These are phyloP conservation scores for Limenitis camilla DNA, from an alignment of 2,888 invertebrate species.

Conservation along the genomic window DNA sequence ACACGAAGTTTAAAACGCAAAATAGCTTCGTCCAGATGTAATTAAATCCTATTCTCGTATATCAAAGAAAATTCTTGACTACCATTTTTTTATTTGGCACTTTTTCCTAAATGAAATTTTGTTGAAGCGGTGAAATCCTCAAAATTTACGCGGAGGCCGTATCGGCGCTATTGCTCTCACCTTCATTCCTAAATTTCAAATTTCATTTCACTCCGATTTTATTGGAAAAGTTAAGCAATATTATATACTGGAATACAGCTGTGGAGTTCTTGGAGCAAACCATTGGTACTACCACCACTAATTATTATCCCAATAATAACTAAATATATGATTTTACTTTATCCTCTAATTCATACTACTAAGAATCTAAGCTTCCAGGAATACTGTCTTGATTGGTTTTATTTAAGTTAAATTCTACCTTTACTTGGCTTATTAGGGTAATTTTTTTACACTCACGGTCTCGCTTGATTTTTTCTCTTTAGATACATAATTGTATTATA, in stretches of 20 bases:
- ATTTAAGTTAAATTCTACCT: too few species aligned
- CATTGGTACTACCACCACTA: too few species aligned
- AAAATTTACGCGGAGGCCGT: slow-evolving; percentile 41
- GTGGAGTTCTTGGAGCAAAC: not conserved
- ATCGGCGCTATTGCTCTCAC: slow-evolving; percentile 51
- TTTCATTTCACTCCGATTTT: slow-evolving; percentile 68
- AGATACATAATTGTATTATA: too few species aligned
- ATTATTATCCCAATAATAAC: too few species aligned
- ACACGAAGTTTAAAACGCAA: not conserved
- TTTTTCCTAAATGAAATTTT: slow-evolving; percentile 27
- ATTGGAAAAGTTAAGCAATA: slow-evolving; percentile 68
- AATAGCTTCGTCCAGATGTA: slow-evolving; percentile 2
- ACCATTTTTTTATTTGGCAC: slow-evolving; percentile 7
- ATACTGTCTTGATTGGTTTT: too few species aligned
- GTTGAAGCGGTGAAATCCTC: slow-evolving; percentile 36
- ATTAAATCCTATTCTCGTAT: slow-evolving; percentile 3
- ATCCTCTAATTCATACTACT: too few species aligned
- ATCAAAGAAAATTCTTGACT: slow-evolving; percentile 1
- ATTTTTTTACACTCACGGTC: too few species aligned
- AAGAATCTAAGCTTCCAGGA: too few species aligned
- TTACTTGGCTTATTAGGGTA: too few species aligned
- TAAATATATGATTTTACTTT: too few species aligned
- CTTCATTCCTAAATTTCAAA: slow-evolving; percentile 58
- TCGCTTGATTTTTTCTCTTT: too few species aligned
- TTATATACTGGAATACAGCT: slow-evolving; percentile 30